Base-by-base conservation (phyloP, 2,113 vertebrate species). In the Gila orcuttii region DNA sequence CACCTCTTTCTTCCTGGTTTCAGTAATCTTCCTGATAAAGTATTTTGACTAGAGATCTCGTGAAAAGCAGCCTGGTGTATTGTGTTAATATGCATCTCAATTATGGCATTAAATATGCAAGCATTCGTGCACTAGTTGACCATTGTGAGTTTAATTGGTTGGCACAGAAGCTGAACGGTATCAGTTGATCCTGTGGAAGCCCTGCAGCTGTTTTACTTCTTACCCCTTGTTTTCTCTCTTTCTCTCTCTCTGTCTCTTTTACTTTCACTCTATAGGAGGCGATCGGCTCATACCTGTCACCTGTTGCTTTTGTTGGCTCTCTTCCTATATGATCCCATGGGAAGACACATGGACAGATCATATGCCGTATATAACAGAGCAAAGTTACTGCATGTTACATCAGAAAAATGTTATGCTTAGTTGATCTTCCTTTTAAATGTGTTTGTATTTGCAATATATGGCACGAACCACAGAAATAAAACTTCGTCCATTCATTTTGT, bases 221-320 rank as follows among this genome's bases (percentile, higher is more conserved):
- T 81, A 33, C 60, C 17, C 2, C 55, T 57, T 57, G 47, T 15
- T 15, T 50, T 15, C 45, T 47, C 47, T 25, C 79, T 47, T 28
- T 45, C 9, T 19, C 64, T 55, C 6, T 52, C 50, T 52, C 15
- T 55, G 12, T 55, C 55, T 28, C 79, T 50, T 21, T 31, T 11
- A 21, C 50, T 57, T 12, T 36, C 50, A 17, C 47, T 10, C 55
- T 21, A 21, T 57, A 57, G 55, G 19, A 57, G 68, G 9, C 11
- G 9, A 73, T 33, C 39, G 6, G 55, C 75, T 66, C 59, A 42
- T 15, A 9, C 57, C 36, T 80, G 78, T 45, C 78, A 64, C 3
- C 79, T 68, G 64, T 92, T 94, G 33, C 91, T 79, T 15, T 93
- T 94, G 76, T 76, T 50, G n/a, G 68, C 91, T 36, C 69, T 69